Evolutionary conservation across 2,797 vertebrate species (phyloP), one percentile per base, ranked within the genome.

Genomic region (Phylloscopus collybita): DNA sequence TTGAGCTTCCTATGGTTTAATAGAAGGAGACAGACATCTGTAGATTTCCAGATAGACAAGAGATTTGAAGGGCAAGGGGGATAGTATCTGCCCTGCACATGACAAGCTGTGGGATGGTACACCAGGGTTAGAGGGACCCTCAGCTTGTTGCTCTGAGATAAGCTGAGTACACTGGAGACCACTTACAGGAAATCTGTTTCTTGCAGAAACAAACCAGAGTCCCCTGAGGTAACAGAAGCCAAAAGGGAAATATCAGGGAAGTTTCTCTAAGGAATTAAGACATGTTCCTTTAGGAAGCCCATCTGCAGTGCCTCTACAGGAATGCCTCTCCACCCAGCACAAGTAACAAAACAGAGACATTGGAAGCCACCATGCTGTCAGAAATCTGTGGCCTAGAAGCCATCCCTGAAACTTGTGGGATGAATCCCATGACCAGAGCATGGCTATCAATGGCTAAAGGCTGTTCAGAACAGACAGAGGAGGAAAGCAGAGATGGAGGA

Each of bases 241-340:
- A 45, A 34, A 30, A 19, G 21, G 14, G 6, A 74, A 83, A n/a
- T 27, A 32, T 2, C 5, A 13, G 25, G 15, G 45, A 59, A 93
- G 32, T 34, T 17, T 20, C 7, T 86, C 42, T 22, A 34, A 44
- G 30, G 64, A 70, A 32, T 54, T 44, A 30, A 42, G 17, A 27
- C 3, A 5, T 42, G 16, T 26, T 67, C n/a, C 26, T 29, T 47
- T 13, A 29, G 54, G 29, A 61, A 81, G 13, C 5, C 13, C 30
- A 76, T 38, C 38, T 38, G 38, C 47, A 72, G n/a, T 14, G 4
- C 8, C 16, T 76, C n/a, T 36, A 14, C 16, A 26, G 13, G 8
- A 25, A 29, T 7, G 13, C 10, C 16, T 38, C 30, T 14, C 20
- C 25, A 61, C 1, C 0, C 14, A 45, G 25, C 49, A 25, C 0